These are phyloP conservation scores for Poecilia gillii DNA, from an alignment of 2,797 vertebrate species.

Conservation along the genomic window DNA sequence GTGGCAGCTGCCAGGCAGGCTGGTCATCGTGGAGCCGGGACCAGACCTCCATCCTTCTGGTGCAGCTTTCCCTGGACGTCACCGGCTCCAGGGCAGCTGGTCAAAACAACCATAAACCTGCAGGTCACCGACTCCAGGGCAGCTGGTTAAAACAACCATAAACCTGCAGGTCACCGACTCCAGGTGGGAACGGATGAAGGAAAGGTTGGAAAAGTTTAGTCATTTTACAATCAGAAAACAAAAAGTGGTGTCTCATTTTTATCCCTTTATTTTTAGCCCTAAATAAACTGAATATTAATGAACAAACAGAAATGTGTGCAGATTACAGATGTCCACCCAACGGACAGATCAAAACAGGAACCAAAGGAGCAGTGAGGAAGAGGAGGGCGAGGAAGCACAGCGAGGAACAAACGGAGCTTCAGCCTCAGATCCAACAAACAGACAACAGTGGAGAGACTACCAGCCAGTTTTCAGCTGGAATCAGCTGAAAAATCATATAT, in stretches of 20 bases:
- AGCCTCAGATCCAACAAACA: too few relatives aligned
- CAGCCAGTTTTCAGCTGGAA: not conserved
- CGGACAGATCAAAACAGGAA: not conserved
- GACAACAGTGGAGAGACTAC: too few relatives aligned
- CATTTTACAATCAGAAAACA: not conserved
- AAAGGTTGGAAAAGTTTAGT: not conserved
- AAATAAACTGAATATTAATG: not conserved
- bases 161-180: not conserved
- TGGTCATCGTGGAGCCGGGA: not conserved
- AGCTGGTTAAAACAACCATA: not conserved
- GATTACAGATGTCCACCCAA: not conserved
- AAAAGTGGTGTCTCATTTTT: not conserved
- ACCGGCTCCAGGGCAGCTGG: not conserved
- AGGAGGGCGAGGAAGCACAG: too few relatives aligned
- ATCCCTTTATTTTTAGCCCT: not conserved
- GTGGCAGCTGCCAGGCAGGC: conserved; percentile 43
- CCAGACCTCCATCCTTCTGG: not conserved
- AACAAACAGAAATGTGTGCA: not conserved
- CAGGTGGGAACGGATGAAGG: not conserved
- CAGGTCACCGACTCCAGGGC: too few relatives aligned
- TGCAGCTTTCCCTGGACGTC: not conserved
- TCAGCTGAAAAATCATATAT: not conserved
- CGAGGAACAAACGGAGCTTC: too few relatives aligned
- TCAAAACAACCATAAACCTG: not conserved
- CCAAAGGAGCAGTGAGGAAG: not conserved